Evolutionary conservation across 2,888 invertebrate genomes (phyloP), one percentile per base, ranked within the genome.

Genomic region (Linnaemya tessellans): DNA sequence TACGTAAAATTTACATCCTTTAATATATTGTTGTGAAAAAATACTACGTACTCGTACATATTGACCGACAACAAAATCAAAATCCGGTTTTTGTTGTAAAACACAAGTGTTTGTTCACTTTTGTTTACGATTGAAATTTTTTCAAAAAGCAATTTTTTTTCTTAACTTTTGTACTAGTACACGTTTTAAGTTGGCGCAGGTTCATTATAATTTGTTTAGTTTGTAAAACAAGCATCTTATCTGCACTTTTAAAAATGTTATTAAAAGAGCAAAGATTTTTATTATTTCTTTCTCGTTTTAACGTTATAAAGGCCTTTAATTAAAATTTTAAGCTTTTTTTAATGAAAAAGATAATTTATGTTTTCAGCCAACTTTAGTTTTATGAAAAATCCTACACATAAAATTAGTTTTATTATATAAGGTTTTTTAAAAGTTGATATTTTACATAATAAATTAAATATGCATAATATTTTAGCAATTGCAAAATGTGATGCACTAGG

Each of bases 181-280:
- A 11, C 41, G 9, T 15, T 60, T 46, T 5, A 22, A 41, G 43
- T 46, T 49, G 20, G 15, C 22, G 18, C 25, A 46, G 22, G 49
- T 46, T 51, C 8, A 46, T 67, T 49, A 60, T 73, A 74, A 79
- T 78, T 73, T 84, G 41, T 75, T 79, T 64, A 20, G 38, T 49
- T 70, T 75, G 81, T 81, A 60, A 75, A 85, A 82, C 85, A 85
- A 71, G 79, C 81, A 82, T 79, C 79, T 85, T 85, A 85, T 85
- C 82, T 79, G 46, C 64, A 64, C 62, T 70, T 80, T 56, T 54
- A 8, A 79, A 79, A 74, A 74, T 51, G n/a, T n/a, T n/a, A 74
- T 70, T 64, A 62, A 85, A 74, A 70, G 60, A 65, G 43, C 30
- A 2, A 15, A 65, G 25, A 25, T 30, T 49, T 65, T 49, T 15